Evolutionary conservation across 2,888 invertebrate species (phyloP), one percentile per base, ranked within the genome.

Genomic region (Coecobrya sp.): DNA sequence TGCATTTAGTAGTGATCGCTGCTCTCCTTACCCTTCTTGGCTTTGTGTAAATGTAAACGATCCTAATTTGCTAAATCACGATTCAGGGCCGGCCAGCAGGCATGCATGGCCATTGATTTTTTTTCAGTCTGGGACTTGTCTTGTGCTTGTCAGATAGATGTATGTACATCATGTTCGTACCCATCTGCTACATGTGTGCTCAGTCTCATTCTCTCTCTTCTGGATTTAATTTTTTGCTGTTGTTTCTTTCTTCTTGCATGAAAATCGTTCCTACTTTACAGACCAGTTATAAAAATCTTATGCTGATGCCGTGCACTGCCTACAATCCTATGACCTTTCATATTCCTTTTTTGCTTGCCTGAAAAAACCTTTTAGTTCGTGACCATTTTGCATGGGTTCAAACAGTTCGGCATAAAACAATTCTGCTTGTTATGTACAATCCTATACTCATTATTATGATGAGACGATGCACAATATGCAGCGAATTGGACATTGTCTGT

Each of bases 21-120:
- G 81, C 52, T 86, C 82, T 91, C 59, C 81, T 49, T 45, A 84
- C 62, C 88, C 79, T 81, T 89, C 82, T 82, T 19, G 59, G 65
- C 81, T 86, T 81, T 62, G 89, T 30, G 79, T 86, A 84, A 88
- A 92, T 76, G 84, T 92, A 92, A 89, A 92, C 89, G 86, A 89
- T 89, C 81, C 92, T 92, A 92, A 92, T 92, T 92, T 92, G 92
- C 92, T 92, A 89, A 92, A 92, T 92, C 92, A 92, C 92, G 86
- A 89, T 85, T 92, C 92, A 92, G 89, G 89, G 89, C 85, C 92
- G 92, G 92, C 92, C 89, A 89, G 68, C 89, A 92, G 89, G 81
- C 89, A 92, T 89, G 79, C 70, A 86, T 62, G 91, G 65, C 62
- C 92, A 92, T 88, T 82, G 87, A 87, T 70, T 62, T 59, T 62